phyloP scores from a whole-genome alignment of 2,113 vertebrate species.

The Ascaphus truei region DNA sequence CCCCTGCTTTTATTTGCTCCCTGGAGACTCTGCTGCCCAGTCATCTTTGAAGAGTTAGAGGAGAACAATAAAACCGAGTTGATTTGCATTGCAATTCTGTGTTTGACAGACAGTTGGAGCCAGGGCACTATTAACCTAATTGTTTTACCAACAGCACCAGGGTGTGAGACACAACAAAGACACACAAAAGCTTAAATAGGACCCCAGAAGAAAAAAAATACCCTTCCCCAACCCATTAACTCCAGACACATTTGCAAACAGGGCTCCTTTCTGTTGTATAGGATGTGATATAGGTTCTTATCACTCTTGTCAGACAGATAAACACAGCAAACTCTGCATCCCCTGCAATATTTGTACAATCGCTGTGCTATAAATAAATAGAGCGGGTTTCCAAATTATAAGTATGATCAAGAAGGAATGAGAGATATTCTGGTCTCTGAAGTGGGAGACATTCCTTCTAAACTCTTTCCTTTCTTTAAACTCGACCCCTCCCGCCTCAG shows the following conservation, averaged over 20 bases:
- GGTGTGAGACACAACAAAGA: conserved; percentile 48
- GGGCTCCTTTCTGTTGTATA: too few species aligned
- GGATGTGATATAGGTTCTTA: too few species aligned
- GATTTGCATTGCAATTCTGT: conserved; percentile 56
- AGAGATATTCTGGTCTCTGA: too few species aligned
- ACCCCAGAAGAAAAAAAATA: not conserved
- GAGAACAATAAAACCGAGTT: conserved; percentile 29
- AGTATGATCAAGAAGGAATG: too few species aligned
- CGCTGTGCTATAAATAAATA: too few species aligned
- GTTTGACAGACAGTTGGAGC: conserved; percentile 56
- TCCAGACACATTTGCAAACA: conserved; percentile 16
- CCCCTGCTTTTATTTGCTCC: conserved; percentile 17
- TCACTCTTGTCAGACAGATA: too few species aligned
- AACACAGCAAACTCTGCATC: too few species aligned
- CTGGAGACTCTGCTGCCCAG: conserved; percentile 22
- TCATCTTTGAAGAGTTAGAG: conserved; percentile 42
- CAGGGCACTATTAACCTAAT: conserved; percentile 53
- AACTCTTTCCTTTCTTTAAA: too few species aligned
- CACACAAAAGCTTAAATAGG: conserved; percentile 43
- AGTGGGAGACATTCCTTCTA: too few species aligned
- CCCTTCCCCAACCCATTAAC: conserved; percentile 44
- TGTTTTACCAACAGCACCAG: conserved; percentile 55
- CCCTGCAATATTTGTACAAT: too few species aligned
- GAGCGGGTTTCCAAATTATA: too few species aligned
- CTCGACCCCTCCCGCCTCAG: too few species aligned